Evolutionary conservation across 2,888 invertebrate species (phyloP).

Genomic region (Drosophila mimica): DNA sequence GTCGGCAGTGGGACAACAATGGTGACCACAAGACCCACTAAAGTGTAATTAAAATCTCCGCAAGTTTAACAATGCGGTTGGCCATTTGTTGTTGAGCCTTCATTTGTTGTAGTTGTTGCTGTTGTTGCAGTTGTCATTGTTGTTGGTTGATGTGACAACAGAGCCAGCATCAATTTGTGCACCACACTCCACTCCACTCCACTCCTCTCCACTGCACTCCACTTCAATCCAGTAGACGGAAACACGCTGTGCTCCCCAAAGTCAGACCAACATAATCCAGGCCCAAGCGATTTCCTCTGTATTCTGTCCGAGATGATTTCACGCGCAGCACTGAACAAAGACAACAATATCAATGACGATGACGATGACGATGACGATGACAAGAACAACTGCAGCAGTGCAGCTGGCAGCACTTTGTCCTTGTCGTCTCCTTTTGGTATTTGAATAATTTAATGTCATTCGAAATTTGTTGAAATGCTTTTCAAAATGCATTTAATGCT

Average conservation of each 20-base stretch:
- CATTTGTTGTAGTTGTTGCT: conserved; percentile 7
- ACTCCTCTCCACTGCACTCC: background rate
- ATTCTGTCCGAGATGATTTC: background rate
- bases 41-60: conserved; percentile 71
- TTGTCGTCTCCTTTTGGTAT: conserved; percentile 1
- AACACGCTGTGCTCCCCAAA: background rate
- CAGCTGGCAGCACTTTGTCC: conserved; percentile 13
- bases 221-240: background rate
- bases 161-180: conserved; percentile 3
- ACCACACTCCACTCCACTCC: background rate
- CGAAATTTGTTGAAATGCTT: conserved; percentile 14
- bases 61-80: conserved; percentile 51
- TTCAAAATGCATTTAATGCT: conserved; percentile 14
- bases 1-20: conserved; percentile 54
- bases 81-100: conserved; percentile 21
- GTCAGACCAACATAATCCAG: background rate
- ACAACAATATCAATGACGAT: background rate
- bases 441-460: conserved; percentile 18
- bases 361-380: background rate
- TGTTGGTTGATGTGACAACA: conserved; percentile 14
- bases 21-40: conserved; percentile 62
- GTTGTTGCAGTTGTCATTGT: conserved; percentile 4
- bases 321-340: conserved; percentile 2
- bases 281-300: background rate
- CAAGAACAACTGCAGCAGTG: background rate